Percentiles rank a stretch among this genome's conserved stretches.
Conservation (phyloP, 2,797 vertebrate genomes). For the Paratrypauchen microcephalus region DNA sequence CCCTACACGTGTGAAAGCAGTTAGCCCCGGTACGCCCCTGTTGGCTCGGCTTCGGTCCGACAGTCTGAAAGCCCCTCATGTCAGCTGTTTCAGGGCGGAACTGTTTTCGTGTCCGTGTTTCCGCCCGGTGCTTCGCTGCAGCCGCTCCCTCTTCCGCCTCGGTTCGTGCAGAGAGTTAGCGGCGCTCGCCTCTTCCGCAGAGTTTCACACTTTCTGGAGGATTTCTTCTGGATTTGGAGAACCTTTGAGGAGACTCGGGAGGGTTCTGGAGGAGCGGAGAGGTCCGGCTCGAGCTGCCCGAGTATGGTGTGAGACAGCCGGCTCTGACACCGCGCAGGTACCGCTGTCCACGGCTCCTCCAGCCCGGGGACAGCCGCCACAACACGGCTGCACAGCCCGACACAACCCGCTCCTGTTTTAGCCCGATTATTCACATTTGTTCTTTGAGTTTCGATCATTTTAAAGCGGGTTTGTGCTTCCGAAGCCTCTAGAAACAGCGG, state of each 20-base stretch:
- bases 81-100: not conserved
- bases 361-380: too few relatives aligned
- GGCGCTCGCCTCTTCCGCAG: not conserved
- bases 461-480: too few relatives aligned
- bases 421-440: too few relatives aligned
- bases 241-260: not conserved
- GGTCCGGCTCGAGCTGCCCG: not conserved
- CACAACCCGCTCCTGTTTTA: too few relatives aligned
- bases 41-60: too few relatives aligned
- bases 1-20: too few relatives aligned
- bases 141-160: not conserved
- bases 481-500: too few relatives aligned
- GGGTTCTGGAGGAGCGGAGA: not conserved
- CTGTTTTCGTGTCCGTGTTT: not conserved
- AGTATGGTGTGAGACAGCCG: not conserved
- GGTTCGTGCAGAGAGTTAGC: not conserved
- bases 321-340: conserved; percentile 5
- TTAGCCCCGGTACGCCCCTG: too few relatives aligned
- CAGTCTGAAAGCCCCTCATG: too few relatives aligned
- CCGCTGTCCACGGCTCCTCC: not conserved
- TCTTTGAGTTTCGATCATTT: too few relatives aligned
- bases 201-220: not conserved
- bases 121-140: not conserved
- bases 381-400: too few relatives aligned
- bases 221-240: not conserved